Base-by-base conservation (phyloP, 1,140 invertebrate species). In the Drosophila pseudoananassae region DNA sequence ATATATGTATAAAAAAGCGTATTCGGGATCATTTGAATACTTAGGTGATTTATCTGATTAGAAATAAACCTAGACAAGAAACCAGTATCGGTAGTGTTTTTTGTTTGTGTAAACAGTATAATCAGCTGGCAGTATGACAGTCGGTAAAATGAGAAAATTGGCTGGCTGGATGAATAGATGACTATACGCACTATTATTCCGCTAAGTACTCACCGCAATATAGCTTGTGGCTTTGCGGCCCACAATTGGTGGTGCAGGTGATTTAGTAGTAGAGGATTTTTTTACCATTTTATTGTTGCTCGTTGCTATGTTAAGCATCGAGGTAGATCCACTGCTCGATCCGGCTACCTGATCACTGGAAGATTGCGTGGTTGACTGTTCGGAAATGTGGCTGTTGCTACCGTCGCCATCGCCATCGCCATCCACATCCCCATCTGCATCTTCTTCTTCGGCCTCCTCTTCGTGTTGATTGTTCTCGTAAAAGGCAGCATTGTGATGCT, bases 191-290 rank as follows among this genome's bases (percentile, higher is more conserved):
- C 87, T 90, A 90, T 90, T 90, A 90, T 81, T 69, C 53, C 53
- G 20, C 59, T 59, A 64, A 59, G 84, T 74, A 93, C 92, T 92
- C 84, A 94, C 94, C 90, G 93, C 94, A 72, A 94, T 93, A 77
- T 94, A 94, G 23, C 93, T 94, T 61, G 93, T 94, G 40, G 93
- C 93, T 82, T 93, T 93, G 76, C 93, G 92, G 84, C 94, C 94
- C 60, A 93, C 93, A 66, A 92, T 93, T 51, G 94, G 94, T 58
- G 93, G 93, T 46, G 92, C 91, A 76, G 90, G 83, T 57, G 91
- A 91, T 73, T 88, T 88, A 88, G 78, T 79, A 88, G 82, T 88
- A 51, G 82, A 87, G 87, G 78, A 72, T 82, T 91, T 91, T 58
- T 88, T 91, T 79, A 91, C 83, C 61, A 78, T 79, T 78, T 70